A percentile compares a stretch with the other conserved stretches of the same genome.
phyloP scores from a whole-genome alignment of 2,888 invertebrate species.

The Cyaniris semiargus region DNA sequence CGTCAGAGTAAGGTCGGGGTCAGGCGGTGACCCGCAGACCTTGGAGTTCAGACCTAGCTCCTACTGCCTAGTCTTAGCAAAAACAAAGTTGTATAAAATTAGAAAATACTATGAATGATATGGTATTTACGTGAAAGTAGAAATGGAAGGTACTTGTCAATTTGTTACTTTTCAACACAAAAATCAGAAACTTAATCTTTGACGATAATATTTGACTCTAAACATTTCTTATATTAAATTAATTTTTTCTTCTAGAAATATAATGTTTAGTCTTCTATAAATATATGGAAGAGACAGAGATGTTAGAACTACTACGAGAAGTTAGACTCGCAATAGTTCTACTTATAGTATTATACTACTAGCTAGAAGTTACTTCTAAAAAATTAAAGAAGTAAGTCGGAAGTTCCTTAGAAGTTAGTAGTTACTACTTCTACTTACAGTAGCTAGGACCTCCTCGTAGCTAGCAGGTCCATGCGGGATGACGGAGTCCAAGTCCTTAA shows the following conservation, averaged over 20 bases:
- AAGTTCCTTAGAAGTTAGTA: not conserved
- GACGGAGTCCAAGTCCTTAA: conserved; percentile 64
- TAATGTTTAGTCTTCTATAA: too few relatives aligned
- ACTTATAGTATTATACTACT: too few relatives aligned
- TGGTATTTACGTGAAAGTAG: not conserved
- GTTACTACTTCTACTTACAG: conserved; percentile 52
- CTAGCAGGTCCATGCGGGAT: conserved; percentile 61
- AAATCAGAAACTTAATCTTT: too few relatives aligned
- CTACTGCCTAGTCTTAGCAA: conserved; percentile 23
- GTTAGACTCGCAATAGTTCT: too few relatives aligned
- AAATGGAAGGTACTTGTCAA: not conserved
- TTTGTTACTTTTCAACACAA: not conserved
- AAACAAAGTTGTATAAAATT: not conserved
- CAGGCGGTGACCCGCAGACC: conserved; percentile 22
- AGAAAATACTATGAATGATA: not conserved
- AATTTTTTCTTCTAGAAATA: too few relatives aligned
- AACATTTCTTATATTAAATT: too few relatives aligned
- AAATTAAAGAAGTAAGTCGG: too few relatives aligned
- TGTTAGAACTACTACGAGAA: too few relatives aligned
- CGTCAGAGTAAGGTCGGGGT: conserved; percentile 28
- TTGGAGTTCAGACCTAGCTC: conserved; percentile 23
- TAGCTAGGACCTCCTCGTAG: conserved; percentile 70
- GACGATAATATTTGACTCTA: too few relatives aligned
- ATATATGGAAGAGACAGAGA: too few relatives aligned
- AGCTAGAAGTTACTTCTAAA: too few relatives aligned